These are phyloP conservation scores for Ormyrus rosae DNA, from an alignment of 2,888 invertebrate genomes.

Conservation along the genomic window DNA sequence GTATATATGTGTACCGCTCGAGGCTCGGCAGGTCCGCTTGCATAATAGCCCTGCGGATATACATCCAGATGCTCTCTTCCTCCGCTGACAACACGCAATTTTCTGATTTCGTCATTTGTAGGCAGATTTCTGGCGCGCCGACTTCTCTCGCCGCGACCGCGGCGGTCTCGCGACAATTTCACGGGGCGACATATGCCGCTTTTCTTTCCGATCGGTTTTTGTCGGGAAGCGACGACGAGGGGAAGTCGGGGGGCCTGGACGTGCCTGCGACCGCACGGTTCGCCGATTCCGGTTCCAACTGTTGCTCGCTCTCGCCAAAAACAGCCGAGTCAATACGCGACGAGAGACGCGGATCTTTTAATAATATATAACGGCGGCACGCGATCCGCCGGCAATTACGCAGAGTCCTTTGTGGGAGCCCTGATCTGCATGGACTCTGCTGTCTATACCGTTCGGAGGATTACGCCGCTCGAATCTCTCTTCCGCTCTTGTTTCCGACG, in stretches of 20 bases:
- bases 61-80: neutral
- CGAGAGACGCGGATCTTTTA: slow-evolving; percentile 4
- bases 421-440: neutral
- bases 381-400: slow-evolving; percentile 48
- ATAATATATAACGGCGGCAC: slow-evolving; percentile 52
- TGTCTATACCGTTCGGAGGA: neutral
- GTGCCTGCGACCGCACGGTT: slow-evolving; percentile 8
- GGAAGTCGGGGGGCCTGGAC: no score
- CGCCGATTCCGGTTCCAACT: slow-evolving; percentile 63
- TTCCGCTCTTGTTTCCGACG: no score
- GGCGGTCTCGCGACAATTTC: slow-evolving; percentile 5
- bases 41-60: slow-evolving; percentile 17
- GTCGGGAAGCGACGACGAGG: no score
- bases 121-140: slow-evolving; percentile 59
- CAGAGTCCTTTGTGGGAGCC: slow-evolving; percentile 9
- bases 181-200: slow-evolving; percentile 28
- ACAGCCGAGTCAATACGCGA: no score
- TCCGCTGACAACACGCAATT: slow-evolving; percentile 61
- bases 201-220: no score
- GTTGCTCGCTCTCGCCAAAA: slow-evolving; percentile 46
- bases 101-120: slow-evolving; percentile 62
- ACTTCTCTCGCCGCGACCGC: neutral
- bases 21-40: neutral
- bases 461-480: no score
- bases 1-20: neutral